Percentiles rank a stretch among this genome's conserved stretches.
These are phyloP conservation scores for Procambarus virginalis DNA, from an alignment of 1,140 invertebrate genomes.

Conservation along the genomic window DNA sequence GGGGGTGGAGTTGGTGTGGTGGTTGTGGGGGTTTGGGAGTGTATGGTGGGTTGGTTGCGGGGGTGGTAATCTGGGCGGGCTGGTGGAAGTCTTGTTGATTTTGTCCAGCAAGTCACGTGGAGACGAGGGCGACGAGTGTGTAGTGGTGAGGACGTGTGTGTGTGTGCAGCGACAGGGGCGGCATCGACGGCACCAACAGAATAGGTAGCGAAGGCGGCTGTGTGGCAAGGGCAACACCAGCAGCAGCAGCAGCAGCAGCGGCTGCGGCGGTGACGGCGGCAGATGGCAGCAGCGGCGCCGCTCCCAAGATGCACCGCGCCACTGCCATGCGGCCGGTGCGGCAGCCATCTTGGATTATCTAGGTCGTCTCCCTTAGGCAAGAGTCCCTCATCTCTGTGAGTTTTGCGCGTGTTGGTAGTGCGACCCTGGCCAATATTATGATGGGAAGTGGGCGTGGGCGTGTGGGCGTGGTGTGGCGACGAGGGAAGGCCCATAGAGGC, in stretches of 20 bases:
- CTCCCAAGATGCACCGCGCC: conserved; percentile 40
- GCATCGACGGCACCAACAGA: neutral
- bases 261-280: neutral
- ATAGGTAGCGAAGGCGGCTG: neutral
- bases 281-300: conserved; percentile 23
- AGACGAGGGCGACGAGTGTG: neutral
- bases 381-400: conserved; percentile 51
- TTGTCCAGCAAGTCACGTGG: neutral
- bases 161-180: neutral
- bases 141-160: neutral
- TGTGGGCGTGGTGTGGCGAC: neutral
- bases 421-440: neutral
- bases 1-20: too few relatives aligned
- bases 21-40: too few relatives aligned
- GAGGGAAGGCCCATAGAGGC: neutral
- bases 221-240: neutral
- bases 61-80: too few relatives aligned
- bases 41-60: too few relatives aligned
- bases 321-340: conserved; percentile 60
- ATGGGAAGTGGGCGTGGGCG: neutral
- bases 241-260: neutral
- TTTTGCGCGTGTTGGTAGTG: conserved; percentile 19
- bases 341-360: conserved; percentile 62
- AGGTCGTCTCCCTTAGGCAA: conserved; percentile 55
- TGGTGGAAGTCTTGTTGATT: too few relatives aligned